These are phyloP conservation scores for Megaceryle maxima DNA, from an alignment of 2,113 vertebrate genomes.

Conservation along the genomic window DNA sequence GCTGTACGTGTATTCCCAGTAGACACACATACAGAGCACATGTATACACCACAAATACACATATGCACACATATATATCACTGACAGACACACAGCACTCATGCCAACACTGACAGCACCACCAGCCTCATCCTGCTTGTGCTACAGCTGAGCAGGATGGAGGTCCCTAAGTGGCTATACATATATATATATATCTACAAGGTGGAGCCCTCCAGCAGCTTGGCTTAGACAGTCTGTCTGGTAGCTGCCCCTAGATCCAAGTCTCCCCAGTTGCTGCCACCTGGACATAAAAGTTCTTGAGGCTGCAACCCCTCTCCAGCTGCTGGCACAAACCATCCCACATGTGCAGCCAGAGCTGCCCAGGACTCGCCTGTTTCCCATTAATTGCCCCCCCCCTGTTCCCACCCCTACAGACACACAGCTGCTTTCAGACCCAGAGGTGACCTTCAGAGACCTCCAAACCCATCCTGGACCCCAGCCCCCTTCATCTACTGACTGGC, in stretches of 20 bases:
- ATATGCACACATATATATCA: too few relatives aligned
- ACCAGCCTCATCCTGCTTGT: not conserved
- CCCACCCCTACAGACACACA: not conserved
- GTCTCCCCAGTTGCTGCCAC: not conserved
- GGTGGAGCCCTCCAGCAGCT: not conserved
- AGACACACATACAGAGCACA: not conserved
- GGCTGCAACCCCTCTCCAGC: not conserved
- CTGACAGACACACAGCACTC: not conserved
- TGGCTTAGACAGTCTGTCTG: not conserved
- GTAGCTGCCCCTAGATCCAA: not conserved
- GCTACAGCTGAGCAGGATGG: rapidly evolving
- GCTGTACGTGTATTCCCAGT: not conserved
- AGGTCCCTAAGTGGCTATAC: not conserved
- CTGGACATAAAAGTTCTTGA: not conserved
- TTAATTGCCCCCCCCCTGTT: rapidly evolving
- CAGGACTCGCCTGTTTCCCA: not conserved
- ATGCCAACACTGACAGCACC: not conserved
- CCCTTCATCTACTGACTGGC: not conserved
- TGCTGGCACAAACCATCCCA: not conserved
- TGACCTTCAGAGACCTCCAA: not conserved
- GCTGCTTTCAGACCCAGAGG: not conserved
- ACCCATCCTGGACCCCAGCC: not conserved
- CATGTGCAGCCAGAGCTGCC: not conserved
- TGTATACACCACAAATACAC: not conserved
- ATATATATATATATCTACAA: not conserved